Evolutionary conservation across 2,797 vertebrate genomes (phyloP).

Genomic region (Semotilus atromaculatus): DNA sequence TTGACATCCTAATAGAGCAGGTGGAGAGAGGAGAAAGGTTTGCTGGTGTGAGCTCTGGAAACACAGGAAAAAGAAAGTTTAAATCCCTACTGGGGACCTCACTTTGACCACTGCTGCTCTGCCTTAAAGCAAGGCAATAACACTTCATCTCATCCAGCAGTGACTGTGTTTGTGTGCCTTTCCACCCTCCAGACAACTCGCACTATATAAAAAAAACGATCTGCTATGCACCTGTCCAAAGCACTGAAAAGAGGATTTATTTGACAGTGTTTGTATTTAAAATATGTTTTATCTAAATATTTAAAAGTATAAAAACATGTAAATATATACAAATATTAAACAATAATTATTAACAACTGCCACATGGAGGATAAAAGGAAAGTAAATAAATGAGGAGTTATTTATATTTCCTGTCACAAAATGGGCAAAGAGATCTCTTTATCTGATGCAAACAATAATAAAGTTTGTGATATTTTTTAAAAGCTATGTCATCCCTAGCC

Average conservation of each 20-base stretch:
- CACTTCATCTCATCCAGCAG: not conserved
- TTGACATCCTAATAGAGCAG: constrained; percentile 12
- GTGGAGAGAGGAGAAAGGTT: not conserved
- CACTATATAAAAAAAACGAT: not conserved
- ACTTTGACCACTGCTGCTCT: constrained; percentile 16
- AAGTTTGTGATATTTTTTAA: not conserved
- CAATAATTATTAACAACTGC: not conserved
- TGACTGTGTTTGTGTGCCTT: not conserved
- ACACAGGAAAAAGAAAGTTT: not conserved
- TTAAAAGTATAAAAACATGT: not conserved
- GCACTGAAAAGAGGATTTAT: not conserved
- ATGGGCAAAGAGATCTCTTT: too few relatives aligned
- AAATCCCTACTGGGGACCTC: not conserved
- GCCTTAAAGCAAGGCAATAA: constrained; percentile 10
- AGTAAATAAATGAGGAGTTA: not conserved
- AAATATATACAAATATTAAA: not conserved
- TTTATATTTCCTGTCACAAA: not conserved
- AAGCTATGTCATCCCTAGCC: not conserved
- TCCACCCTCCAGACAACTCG: not conserved
- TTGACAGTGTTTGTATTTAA: not conserved
- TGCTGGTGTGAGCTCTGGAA: constrained; percentile 19
- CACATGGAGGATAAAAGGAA: not conserved
- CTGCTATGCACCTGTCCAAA: not conserved
- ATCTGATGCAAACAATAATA: not conserved
- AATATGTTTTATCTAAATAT: not conserved